These are phyloP conservation scores for Neoitamus cyanurus DNA, from an alignment of 2,888 invertebrate genomes.

Conservation along the genomic window DNA sequence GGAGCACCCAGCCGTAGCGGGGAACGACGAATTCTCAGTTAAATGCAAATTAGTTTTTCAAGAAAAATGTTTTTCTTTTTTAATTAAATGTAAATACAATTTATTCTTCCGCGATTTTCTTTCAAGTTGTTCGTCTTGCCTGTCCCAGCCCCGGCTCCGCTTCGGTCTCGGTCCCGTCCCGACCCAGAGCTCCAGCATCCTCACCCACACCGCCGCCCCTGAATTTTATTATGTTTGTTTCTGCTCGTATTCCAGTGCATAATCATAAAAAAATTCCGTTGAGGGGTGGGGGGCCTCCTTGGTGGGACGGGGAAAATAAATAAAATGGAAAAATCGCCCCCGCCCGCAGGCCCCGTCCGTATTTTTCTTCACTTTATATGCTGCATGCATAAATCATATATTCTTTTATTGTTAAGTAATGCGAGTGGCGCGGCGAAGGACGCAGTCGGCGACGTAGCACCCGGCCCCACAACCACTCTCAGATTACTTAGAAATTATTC, in stretches of 20 bases:
- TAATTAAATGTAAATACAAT: conserved; percentile 49
- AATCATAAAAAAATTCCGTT: conserved; percentile 21
- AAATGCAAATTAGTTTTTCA: conserved; percentile 47
- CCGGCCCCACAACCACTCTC: not conserved
- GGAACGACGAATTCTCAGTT: conserved; percentile 25
- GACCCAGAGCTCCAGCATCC: not conserved
- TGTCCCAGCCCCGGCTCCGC: not conserved
- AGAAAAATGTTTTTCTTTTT: conserved; percentile 48
- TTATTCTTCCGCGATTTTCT: conserved; percentile 43
- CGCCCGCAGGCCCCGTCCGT: not conserved
- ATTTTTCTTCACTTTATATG: conserved; percentile 42
- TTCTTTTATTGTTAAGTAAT: conserved; percentile 45
- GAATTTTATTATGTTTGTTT: conserved; percentile 43
- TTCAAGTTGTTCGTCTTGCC: conserved; percentile 19
- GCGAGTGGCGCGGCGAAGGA: conserved; percentile 6
- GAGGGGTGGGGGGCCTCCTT: not conserved
- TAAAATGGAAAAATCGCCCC: conserved; percentile 35
- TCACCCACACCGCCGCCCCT: not conserved
- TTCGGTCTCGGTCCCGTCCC: not conserved
- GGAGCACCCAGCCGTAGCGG: not conserved
- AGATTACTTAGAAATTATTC: conserved; percentile 36
- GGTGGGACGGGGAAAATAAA: conserved; percentile 29
- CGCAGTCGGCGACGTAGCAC: conserved; percentile 6
- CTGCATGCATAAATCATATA: conserved; percentile 45
- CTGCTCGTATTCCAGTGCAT: conserved; percentile 39